A percentile compares a stretch with the other conserved stretches of the same genome.
Conservation (phyloP, 2,888 invertebrate species). For the Eupithecia inturbata region DNA sequence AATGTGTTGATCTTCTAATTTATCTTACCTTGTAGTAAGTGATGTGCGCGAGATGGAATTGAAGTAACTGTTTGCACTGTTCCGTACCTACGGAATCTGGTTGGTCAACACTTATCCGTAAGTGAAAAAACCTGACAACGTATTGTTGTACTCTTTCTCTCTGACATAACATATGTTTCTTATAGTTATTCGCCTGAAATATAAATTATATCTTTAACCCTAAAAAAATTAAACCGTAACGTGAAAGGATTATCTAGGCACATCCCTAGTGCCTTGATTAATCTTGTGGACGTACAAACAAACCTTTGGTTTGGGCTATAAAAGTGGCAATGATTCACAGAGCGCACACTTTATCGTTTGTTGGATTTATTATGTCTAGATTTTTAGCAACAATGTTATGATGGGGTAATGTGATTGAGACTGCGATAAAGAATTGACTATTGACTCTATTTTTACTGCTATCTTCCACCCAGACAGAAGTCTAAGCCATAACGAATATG, state of each 20-base stretch:
- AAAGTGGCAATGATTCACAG: constrained; percentile 46
- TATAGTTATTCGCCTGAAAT: background rate
- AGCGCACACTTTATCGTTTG: constrained; percentile 38
- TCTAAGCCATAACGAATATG: background rate
- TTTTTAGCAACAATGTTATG: constrained; percentile 30
- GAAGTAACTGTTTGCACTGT: background rate
- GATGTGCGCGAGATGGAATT: constrained; percentile 16
- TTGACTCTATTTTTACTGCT: background rate
- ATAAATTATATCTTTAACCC: background rate
- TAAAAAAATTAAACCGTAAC: background rate
- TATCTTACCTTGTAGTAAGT: constrained; percentile 47
- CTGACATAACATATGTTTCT: background rate
- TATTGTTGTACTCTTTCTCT: background rate
- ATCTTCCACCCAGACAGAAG: background rate
- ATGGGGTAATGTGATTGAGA: constrained; percentile 31
- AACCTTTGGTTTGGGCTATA: constrained; percentile 46
- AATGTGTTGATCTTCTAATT: constrained; percentile 55
- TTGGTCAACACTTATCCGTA: background rate
- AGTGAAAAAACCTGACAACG: background rate
- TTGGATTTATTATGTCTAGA: constrained; percentile 42
- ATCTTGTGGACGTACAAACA: constrained; percentile 47
- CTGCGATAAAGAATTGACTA: background rate
- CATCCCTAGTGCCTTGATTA: constrained; percentile 42
- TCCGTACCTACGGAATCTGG: background rate
- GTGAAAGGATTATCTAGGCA: background rate